Evolutionary conservation across 2,888 invertebrate genomes (phyloP).

Genomic region (Drosophila antonietae): DNA sequence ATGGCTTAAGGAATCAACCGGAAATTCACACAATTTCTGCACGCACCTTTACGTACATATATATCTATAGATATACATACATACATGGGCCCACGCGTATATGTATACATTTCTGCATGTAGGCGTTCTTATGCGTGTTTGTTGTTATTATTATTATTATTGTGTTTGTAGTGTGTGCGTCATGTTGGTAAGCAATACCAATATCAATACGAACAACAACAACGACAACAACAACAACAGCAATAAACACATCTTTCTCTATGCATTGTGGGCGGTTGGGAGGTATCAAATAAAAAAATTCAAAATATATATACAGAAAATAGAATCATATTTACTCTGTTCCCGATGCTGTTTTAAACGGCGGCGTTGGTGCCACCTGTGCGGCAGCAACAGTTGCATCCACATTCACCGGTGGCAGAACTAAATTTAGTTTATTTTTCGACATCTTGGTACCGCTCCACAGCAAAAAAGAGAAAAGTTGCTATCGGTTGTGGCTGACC

Average conservation of each 20-base stretch:
- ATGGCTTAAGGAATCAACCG: neutral
- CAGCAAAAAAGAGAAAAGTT: conserved; percentile 22
- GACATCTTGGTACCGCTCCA: conserved; percentile 87
- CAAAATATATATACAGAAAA: conserved; percentile 23
- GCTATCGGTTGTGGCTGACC: conserved; percentile 32
- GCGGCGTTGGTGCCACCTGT: conserved; percentile 85
- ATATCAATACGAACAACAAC: conserved; percentile 4
- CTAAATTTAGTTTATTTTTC: conserved; percentile 95
- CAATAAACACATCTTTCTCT: conserved; percentile 10
- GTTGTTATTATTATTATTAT: neutral
- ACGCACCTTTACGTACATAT: neutral
- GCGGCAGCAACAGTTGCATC: conserved; percentile 87
- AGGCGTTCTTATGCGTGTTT: conserved; percentile 18
- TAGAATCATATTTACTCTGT: conserved; percentile 83
- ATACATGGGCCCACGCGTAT: neutral
- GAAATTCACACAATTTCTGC: neutral
- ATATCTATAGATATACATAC: neutral
- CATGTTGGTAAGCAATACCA: conserved; percentile 29
- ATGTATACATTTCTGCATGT: neutral
- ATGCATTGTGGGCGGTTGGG: conserved; percentile 13
- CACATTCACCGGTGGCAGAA: conserved; percentile 94
- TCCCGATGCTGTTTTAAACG: conserved; percentile 85
- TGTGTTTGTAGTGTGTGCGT: conserved; percentile 46
- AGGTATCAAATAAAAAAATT: conserved; percentile 21
- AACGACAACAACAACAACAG: conserved; percentile 24